Percentiles rank a stretch among this genome's conserved stretches.
Evolutionary conservation across 2,797 vertebrate species (phyloP).

Genomic region (Sebastes minor): DNA sequence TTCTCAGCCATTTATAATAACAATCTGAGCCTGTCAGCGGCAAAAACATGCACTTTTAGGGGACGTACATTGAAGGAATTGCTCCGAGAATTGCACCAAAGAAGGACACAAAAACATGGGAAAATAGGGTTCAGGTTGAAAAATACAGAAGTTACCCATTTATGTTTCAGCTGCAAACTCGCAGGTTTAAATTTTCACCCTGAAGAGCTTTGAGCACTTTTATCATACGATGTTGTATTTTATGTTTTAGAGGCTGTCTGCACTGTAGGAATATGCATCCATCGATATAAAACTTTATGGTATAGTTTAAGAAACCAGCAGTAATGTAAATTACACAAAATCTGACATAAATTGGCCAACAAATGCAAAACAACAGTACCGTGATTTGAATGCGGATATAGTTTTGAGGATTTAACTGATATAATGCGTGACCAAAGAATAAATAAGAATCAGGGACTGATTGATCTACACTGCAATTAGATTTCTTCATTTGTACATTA

Average conservation of each 20-base stretch:
- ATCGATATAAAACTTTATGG: neutral
- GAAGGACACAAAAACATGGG: neutral
- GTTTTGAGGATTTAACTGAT: neutral
- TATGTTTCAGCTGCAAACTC: neutral
- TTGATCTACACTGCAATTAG: neutral
- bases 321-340: neutral
- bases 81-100: neutral
- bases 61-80: neutral
- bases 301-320: neutral
- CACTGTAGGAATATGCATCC: neutral
- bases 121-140: neutral
- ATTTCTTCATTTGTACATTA: neutral
- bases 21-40: neutral
- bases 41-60: neutral
- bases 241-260: neutral
- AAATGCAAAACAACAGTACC: neutral
- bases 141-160: neutral
- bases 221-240: neutral
- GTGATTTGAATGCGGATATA: neutral
- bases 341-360: neutral
- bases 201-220: neutral
- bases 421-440: neutral
- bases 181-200: no score
- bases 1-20: neutral
- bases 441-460: neutral